A percentile compares a stretch with the other conserved stretches of the same genome.
Evolutionary conservation across 2,888 invertebrate genomes (phyloP).

Genomic region (Tholera decimalis): DNA sequence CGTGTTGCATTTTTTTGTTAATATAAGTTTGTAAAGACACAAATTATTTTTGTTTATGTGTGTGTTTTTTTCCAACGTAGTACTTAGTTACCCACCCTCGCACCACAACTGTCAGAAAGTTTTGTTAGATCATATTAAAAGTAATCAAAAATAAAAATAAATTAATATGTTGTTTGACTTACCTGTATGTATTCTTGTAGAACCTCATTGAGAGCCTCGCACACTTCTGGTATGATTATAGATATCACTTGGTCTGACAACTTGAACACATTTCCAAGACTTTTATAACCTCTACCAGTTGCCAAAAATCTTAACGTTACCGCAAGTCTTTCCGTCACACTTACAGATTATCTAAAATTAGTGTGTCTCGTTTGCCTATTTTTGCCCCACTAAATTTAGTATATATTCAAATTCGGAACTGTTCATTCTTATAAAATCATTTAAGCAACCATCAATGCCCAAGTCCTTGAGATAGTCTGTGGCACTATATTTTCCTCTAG

Average conservation of each 20-base stretch:
- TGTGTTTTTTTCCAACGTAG: no score
- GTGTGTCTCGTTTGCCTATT: conserved; percentile 27
- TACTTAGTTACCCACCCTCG: no score
- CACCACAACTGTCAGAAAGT: no score
- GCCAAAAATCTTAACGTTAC: conserved; percentile 62
- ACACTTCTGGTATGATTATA: conserved; percentile 64
- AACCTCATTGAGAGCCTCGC: conserved; percentile 52
- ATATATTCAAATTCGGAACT: no score
- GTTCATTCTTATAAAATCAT: conserved; percentile 38
- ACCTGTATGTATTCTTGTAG: conserved; percentile 59
- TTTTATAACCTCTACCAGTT: conserved; percentile 63
- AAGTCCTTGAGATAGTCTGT: conserved; percentile 40
- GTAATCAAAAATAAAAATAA: conserved; percentile 36
- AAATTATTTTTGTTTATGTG: no score
- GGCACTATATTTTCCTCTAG: conserved; percentile 37
- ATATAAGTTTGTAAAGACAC: no score
- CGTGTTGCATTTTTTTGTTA: no score
- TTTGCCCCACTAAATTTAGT: no score
- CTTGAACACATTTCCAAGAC: conserved; percentile 64
- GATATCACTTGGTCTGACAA: conserved; percentile 61
- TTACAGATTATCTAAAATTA: conserved; percentile 29
- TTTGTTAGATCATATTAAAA: no score
- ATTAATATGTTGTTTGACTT: conserved; percentile 59
- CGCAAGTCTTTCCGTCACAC: conserved; percentile 52
- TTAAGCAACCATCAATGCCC: conserved; percentile 35